Percentiles rank a stretch among this genome's conserved stretches.
Evolutionary conservation across 1,140 invertebrate species (phyloP).

Genomic region (Tyrophagus putrescentiae): DNA sequence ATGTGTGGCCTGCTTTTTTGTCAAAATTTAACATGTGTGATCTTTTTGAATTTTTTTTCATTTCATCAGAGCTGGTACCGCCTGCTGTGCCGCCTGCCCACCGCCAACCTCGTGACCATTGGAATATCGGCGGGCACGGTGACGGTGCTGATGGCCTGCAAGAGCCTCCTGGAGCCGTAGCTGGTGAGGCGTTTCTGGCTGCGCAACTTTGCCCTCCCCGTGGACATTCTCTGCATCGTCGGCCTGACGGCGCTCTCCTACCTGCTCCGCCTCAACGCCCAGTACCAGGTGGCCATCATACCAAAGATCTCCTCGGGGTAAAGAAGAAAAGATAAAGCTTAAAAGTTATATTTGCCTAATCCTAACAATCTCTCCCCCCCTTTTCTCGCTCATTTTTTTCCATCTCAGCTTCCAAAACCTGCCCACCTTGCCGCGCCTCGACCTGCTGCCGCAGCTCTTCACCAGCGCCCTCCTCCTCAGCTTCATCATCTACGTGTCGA

Average conservation of each 20-base stretch:
- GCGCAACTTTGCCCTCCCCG: conserved; percentile 1
- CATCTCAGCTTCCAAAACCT: no score
- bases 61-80: not conserved
- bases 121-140: not conserved
- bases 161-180: conserved; percentile 30
- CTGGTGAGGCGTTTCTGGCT: conserved; percentile 29
- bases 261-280: not conserved
- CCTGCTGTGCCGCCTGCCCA: not conserved
- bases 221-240: conserved; percentile 3
- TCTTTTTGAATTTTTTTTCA: not conserved
- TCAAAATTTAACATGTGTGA: not conserved
- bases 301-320: not conserved
- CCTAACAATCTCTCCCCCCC: no score
- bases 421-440: conserved; percentile 31
- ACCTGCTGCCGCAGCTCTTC: conserved; percentile 29
- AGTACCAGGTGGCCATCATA: conserved; percentile 1
- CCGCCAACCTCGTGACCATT: not conserved
- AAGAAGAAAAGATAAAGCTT: not conserved
- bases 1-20: no score
- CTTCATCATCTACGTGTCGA: conserved; percentile 43
- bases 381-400: no score
- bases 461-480: conserved; percentile 36
- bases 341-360: no score
- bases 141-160: conserved; percentile 24
- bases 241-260: not conserved